These are phyloP conservation scores for Pseudomugil tenellus DNA, from an alignment of 2,797 vertebrate genomes.

Conservation along the genomic window DNA sequence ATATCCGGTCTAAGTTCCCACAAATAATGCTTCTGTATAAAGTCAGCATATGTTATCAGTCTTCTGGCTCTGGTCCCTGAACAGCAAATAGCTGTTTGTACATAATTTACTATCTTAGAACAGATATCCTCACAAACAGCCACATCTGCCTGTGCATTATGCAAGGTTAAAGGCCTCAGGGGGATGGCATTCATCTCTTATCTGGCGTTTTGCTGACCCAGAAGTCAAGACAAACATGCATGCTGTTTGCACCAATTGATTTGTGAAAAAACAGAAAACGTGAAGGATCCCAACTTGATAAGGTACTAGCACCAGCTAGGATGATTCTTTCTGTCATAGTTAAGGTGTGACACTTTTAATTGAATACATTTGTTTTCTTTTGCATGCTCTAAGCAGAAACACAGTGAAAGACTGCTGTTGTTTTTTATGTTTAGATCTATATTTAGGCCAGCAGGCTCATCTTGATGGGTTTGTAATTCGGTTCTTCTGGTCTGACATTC, in stretches of 20 bases:
- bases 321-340: conserved; percentile 7
- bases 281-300: conserved; percentile 21
- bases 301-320: conserved; percentile 22
- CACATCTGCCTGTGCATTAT: conserved; percentile 44
- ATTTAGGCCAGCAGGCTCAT: conserved; percentile 43
- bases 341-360: conserved; percentile 30
- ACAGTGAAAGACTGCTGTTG: conserved; percentile 34
- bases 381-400: conserved; percentile 22
- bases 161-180: conserved; percentile 48
- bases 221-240: conserved; percentile 64
- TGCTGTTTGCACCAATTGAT: conserved; percentile 61
- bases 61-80: conserved; percentile 31
- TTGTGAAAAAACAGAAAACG: conserved; percentile 36
- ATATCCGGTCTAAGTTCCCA: conserved; percentile 5
- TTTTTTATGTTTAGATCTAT: conserved; percentile 37
- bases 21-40: conserved; percentile 5
- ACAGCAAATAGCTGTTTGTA: conserved; percentile 37
- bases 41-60: conserved; percentile 13
- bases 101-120: conserved; percentile 41
- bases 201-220: conserved; percentile 73
- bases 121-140: conserved; percentile 37
- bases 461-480: conserved; percentile 58
- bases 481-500: conserved; percentile 54
- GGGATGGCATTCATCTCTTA: conserved; percentile 41
- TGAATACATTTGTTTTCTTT: conserved; percentile 30